Conservation (phyloP, 1,140 invertebrate genomes). For the Drosophila suzukii region DNA sequence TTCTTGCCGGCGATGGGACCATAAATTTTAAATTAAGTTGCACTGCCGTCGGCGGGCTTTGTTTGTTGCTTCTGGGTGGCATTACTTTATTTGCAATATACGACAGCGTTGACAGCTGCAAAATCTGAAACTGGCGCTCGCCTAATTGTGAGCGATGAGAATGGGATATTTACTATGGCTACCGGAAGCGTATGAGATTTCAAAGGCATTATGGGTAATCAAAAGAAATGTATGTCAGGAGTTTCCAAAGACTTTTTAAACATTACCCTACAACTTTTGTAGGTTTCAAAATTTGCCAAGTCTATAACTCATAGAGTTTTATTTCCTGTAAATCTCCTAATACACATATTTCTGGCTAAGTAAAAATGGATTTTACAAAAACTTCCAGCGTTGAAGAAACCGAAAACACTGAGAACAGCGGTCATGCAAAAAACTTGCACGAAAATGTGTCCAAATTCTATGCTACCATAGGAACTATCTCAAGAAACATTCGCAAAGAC, state of each 20-base stretch:
- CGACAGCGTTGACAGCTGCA: conserved; percentile 18
- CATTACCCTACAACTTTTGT: too few species aligned
- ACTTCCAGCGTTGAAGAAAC: conserved; percentile 8
- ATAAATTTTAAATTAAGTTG: conserved; percentile 59
- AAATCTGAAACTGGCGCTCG: conserved; percentile 24
- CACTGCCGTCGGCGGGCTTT: conserved; percentile 40
- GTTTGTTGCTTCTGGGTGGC: conserved; percentile 29
- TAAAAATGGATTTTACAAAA: conserved; percentile 9
- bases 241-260: not conserved
- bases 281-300: too few species aligned
- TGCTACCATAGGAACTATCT: conserved; percentile 42
- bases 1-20: conserved; percentile 28
- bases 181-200: not conserved
- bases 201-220: not conserved
- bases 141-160: conserved; percentile 29
- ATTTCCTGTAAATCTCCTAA: too few species aligned
- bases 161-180: not conserved
- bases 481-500: conserved; percentile 34
- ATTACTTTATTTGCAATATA: conserved; percentile 28
- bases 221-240: not conserved
- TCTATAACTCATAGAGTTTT: too few species aligned
- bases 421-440: not conserved
- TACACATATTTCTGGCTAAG: too few species aligned
- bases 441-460: conserved; percentile 34
- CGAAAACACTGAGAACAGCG: not conserved